These are phyloP conservation scores for Sphyrna mokarran DNA, from an alignment of 2,113 vertebrate genomes.

Conservation along the genomic window DNA sequence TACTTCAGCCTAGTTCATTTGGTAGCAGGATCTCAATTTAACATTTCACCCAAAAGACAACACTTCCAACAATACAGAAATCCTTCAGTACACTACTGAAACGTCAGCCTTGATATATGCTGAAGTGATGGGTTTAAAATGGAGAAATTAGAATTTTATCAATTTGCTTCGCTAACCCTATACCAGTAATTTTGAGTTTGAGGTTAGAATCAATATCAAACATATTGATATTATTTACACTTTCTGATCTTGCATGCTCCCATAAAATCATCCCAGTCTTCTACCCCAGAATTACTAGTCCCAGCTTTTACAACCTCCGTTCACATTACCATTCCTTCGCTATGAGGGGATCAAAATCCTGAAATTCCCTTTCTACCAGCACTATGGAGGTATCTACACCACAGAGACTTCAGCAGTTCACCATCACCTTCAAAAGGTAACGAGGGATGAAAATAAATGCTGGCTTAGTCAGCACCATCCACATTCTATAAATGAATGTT, in stretches of 20 bases:
- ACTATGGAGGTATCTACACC: too few species aligned
- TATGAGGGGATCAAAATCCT: too few species aligned
- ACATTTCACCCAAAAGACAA: background rate
- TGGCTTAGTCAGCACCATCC: too few species aligned
- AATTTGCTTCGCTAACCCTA: background rate
- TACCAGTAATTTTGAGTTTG: background rate
- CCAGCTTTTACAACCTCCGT: background rate
- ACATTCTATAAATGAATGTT: too few species aligned
- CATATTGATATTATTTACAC: background rate
- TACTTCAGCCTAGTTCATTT: background rate
- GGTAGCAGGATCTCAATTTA: background rate
- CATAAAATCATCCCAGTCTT: background rate
- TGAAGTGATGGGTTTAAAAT: background rate
- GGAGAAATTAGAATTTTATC: background rate
- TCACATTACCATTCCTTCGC: background rate
- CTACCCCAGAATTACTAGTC: background rate
- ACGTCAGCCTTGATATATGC: background rate
- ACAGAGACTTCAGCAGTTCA: too few species aligned
- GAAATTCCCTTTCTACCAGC: too few species aligned
- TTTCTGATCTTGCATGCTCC: background rate
- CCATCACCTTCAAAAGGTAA: too few species aligned
- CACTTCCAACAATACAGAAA: background rate
- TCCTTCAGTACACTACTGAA: background rate
- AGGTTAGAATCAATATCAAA: background rate
- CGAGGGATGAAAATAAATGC: too few species aligned